Base-by-base conservation (phyloP, 2,797 vertebrate species). In the Tokudaia tokunoshimensis region DNA sequence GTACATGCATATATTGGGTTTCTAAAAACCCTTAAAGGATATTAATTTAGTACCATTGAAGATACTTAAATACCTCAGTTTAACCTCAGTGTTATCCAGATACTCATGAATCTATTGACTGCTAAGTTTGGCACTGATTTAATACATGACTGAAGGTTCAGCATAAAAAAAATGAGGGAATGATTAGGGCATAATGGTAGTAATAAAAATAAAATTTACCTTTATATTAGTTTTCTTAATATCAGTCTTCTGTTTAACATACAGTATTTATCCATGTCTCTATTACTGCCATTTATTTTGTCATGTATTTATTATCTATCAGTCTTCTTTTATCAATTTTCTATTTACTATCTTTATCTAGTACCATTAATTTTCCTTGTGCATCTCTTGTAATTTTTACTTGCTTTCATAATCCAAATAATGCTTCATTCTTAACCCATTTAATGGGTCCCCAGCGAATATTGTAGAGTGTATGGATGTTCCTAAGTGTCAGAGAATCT, bases 31-130 rank as follows among this genome's bases (percentile, higher is more conserved):
- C 4, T 75, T 89, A 57, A 70, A 92, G 9, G 2, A 24, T 47
- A 89, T 83, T 90, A 91, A 83, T 95, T 89, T 92, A 83, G 65
- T 91, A 57, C 6, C 20, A 76, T 61, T 12, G 7, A 88, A 37
- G 4, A 72, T 91, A 61, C 20, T 72, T 94, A 92, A 94, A 52
- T 70, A 41, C 70, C 3, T 89, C 17, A 55, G 1, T 70, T 90
- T 96, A 96, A 79, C 10, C 34, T 94, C 37, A 72, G 0, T 41
- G 12, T 17, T 85, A 3, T 91, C 37, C 24, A 80, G 0, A 10
- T 86, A 55, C 26, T 52, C 22, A 29, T 95, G 34, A 89, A 63
- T 92, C 92, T 92, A n/a, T 50, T 92, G 37, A 90, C 20, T 92
- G 11, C 47, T 75, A 82, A 9, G 2, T 82, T 92, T 92, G 15